Conservation (phyloP, 2,888 invertebrate species). For the Pristionchus exspectatus region DNA sequence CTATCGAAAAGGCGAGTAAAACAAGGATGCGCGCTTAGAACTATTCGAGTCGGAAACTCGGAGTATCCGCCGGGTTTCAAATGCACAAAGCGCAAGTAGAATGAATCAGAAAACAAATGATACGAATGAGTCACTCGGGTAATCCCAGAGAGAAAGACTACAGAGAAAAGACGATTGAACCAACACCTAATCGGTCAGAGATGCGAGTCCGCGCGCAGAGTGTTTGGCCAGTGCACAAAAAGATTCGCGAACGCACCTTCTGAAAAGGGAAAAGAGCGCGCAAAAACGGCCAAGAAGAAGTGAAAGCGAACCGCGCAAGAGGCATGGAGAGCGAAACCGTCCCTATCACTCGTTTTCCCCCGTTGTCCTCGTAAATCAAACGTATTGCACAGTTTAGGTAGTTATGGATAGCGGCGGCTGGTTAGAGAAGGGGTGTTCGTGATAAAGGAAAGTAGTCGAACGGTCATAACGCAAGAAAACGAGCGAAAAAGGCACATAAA, state of each 20-base stretch:
- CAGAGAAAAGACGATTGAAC: constrained; percentile 7
- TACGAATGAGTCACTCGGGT: constrained; percentile 25
- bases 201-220: constrained; percentile 1
- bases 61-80: not conserved
- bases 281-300: constrained; percentile 5
- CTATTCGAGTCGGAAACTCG: not conserved
- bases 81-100: not conserved
- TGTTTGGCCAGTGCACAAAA: constrained; percentile 31
- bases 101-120: constrained; percentile 1
- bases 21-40: not conserved
- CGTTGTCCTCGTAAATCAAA: constrained; percentile 12
- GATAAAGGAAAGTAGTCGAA: not conserved
- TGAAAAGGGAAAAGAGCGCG: not conserved
- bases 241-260: constrained; percentile 43
- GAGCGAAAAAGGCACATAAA: not conserved
- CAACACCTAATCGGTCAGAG: constrained; percentile 26
- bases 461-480: not conserved
- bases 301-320: constrained; percentile 20
- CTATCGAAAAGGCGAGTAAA: not conserved
- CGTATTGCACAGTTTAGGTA: not conserved
- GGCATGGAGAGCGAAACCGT: constrained; percentile 30
- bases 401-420: constrained; percentile 19
- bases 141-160: constrained; percentile 3
- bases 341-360: not conserved
- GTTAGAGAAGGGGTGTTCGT: not conserved